Conservation (phyloP, 2,888 invertebrate genomes). For the Sarcophaga subvicina region DNA sequence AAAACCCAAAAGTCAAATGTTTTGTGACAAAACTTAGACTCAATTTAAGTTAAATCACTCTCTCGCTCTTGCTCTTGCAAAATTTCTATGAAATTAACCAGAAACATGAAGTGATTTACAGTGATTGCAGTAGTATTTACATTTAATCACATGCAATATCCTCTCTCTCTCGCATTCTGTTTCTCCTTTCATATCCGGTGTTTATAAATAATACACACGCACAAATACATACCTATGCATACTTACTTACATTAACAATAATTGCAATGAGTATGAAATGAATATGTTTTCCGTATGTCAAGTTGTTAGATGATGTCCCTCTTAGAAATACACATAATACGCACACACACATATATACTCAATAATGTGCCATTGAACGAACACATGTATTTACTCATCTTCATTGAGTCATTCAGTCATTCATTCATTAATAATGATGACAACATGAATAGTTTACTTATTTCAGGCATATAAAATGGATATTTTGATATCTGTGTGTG, state of each 20-base stretch:
- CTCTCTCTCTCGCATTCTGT: neutral
- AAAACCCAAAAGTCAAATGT: neutral
- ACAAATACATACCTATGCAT: too few relatives aligned
- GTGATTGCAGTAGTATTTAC: conserved; percentile 36
- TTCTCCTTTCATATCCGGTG: neutral
- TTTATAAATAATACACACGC: too few relatives aligned
- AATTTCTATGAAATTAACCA: conserved; percentile 7
- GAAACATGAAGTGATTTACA: conserved; percentile 25
- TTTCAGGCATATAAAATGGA: neutral
- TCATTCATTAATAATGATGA: conserved; percentile 21
- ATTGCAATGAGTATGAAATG: neutral
- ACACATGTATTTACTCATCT: neutral
- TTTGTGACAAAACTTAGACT: neutral
- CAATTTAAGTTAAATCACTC: neutral
- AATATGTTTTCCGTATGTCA: too few relatives aligned
- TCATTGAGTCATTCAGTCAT: conserved; percentile 19
- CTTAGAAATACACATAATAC: neutral
- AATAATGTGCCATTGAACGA: neutral
- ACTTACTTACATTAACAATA: neutral
- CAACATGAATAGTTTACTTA: conserved; percentile 64
- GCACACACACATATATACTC: too few relatives aligned
- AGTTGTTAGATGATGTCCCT: neutral
- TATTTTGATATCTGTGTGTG: neutral
- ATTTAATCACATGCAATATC: conserved; percentile 1
- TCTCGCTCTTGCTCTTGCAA: neutral